Conservation (phyloP, 1,140 invertebrate species). For the Drosophila ananassae region DNA sequence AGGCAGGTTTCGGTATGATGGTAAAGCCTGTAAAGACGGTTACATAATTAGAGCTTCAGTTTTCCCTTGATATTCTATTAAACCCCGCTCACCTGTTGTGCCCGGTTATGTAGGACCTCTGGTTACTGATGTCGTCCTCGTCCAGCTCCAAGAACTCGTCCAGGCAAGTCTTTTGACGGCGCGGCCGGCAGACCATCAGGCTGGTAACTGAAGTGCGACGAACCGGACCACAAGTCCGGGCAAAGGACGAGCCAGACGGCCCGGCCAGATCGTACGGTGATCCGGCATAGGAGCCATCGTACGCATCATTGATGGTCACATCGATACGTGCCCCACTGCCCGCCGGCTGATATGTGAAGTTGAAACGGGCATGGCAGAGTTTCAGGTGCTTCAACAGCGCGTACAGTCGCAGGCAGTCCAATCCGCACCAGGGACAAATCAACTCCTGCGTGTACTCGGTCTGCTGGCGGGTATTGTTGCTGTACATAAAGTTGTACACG, state of each 20-base stretch:
- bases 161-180: slow-evolving; percentile 89
- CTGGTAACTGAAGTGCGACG: slow-evolving; percentile 94
- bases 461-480: slow-evolving; percentile 96
- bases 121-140: slow-evolving; percentile 91
- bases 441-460: slow-evolving; percentile 96
- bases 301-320: slow-evolving; percentile 97
- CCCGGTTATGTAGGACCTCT: slow-evolving; percentile 93
- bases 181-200: slow-evolving; percentile 93
- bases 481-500: slow-evolving; percentile 98
- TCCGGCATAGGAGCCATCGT: slow-evolving; percentile 98
- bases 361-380: slow-evolving; percentile 96
- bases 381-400: slow-evolving; percentile 96
- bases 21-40: slow-evolving; percentile 89
- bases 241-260: slow-evolving; percentile 87
- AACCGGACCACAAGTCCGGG: slow-evolving; percentile 91
- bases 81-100: slow-evolving; percentile 90
- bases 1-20: slow-evolving; percentile 97
- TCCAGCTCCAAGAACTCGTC: slow-evolving; percentile 93
- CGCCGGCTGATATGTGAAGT: slow-evolving; percentile 91
- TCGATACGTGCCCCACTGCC: slow-evolving; percentile 93
- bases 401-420: slow-evolving; percentile 94
- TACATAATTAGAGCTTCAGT: too few species aligned
- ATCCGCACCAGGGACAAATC: slow-evolving; percentile 96
- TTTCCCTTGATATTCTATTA: neutral
- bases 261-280: slow-evolving; percentile 95